These are phyloP conservation scores for Eilema caniola DNA, from an alignment of 2,888 invertebrate genomes.

Conservation along the genomic window DNA sequence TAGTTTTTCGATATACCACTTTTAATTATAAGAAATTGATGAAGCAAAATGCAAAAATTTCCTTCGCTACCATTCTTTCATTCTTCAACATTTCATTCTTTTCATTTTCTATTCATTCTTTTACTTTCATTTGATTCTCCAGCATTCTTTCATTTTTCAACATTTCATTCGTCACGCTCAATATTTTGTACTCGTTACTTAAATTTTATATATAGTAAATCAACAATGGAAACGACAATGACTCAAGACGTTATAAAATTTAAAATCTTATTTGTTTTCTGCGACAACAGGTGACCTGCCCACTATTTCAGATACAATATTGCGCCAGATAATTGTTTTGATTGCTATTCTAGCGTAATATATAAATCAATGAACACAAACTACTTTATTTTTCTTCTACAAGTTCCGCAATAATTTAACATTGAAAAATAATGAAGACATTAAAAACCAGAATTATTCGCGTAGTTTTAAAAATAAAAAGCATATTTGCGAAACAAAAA, in stretches of 20 bases:
- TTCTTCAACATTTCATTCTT: too few relatives aligned
- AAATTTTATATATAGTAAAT: neutral
- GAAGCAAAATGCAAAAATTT: neutral
- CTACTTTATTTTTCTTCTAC: constrained; percentile 88
- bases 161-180: neutral
- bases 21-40: too few relatives aligned
- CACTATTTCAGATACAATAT: neutral
- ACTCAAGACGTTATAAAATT: neutral
- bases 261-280: neutral
- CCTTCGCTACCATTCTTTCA: neutral
- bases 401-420: constrained; percentile 9
- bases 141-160: too few relatives aligned
- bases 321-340: constrained; percentile 83
- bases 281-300: neutral
- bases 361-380: constrained; percentile 6
- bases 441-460: constrained; percentile 6
- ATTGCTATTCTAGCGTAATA: constrained; percentile 94
- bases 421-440: constrained; percentile 14
- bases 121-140: too few relatives aligned
- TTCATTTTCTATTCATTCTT: too few relatives aligned
- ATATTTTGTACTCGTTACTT: neutral
- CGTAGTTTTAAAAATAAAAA: constrained; percentile 40
- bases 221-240: neutral
- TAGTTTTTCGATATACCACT: too few relatives aligned
- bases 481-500: constrained; percentile 20